phyloP scores from a whole-genome alignment of 2,888 invertebrate species.

The Listrodromus nycthemerus region DNA sequence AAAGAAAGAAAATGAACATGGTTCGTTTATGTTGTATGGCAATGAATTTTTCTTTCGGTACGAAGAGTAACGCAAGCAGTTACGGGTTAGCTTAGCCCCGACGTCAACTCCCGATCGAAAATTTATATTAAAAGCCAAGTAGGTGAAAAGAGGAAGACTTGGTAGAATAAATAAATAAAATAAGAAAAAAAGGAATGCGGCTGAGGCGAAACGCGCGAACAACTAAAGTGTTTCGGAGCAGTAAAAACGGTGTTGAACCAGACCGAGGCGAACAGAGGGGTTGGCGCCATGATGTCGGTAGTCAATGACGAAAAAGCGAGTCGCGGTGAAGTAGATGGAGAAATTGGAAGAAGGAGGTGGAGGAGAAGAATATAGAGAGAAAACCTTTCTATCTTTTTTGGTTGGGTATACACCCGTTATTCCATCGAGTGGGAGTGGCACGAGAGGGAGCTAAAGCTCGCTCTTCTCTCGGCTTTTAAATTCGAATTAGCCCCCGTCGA shows the following conservation, averaged over 20 bases:
- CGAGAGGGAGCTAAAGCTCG: constrained; percentile 33
- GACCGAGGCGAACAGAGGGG: constrained; percentile 17
- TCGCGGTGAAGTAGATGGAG: constrained; percentile 35
- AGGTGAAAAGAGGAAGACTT: background rate
- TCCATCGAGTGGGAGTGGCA: constrained; percentile 55
- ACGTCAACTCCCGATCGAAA: background rate
- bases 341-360: background rate
- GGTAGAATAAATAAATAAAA: background rate
- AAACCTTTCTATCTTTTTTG: constrained; percentile 29
- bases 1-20: background rate
- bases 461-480: constrained; percentile 73
- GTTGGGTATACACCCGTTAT: constrained; percentile 26
- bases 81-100: background rate
- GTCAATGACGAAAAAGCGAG: constrained; percentile 48
- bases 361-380: constrained; percentile 8
- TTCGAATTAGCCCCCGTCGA: constrained; percentile 75
- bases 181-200: background rate
- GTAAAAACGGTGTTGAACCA: constrained; percentile 32
- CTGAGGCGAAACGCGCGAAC: constrained; percentile 3
- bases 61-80: background rate
- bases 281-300: background rate
- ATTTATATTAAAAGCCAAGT: background rate
- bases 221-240: constrained; percentile 31
- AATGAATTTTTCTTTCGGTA: background rate
- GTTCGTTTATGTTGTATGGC: background rate